phyloP scores from a whole-genome alignment of 2,797 vertebrate genomes.

The Erethizon dorsatum region DNA sequence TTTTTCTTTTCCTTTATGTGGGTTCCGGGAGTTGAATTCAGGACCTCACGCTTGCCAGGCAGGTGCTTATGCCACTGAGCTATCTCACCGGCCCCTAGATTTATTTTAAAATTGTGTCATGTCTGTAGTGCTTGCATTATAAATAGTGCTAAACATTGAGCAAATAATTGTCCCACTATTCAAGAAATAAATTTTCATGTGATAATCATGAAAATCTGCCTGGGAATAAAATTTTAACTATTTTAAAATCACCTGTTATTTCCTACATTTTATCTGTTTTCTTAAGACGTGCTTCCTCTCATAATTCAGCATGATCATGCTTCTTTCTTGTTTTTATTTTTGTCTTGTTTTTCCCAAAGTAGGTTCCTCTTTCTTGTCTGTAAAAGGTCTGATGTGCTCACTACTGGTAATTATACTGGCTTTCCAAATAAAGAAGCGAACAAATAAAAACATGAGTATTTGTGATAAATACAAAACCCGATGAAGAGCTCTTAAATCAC shows the following conservation, averaged over 20 bases:
- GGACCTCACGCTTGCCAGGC: no score
- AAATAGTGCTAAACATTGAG: background rate
- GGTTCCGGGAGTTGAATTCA: no score
- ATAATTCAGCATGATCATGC: background rate
- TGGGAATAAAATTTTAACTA: constrained; percentile 11
- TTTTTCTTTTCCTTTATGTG: no score
- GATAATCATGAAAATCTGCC: background rate
- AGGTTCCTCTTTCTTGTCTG: background rate
- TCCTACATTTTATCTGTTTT: background rate
- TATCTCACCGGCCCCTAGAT: no score
- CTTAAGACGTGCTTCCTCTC: constrained; percentile 5
- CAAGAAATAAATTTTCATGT: constrained; percentile 7
- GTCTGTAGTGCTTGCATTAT: background rate
- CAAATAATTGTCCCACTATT: constrained; percentile 5
- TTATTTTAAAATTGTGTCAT: background rate
- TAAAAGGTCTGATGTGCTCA: constrained; percentile 36
- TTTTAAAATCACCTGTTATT: constrained; percentile 36
- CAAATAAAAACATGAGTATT: constrained; percentile 18
- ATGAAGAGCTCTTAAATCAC: background rate
- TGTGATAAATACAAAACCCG: background rate
- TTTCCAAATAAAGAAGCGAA: background rate
- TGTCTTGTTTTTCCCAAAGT: background rate
- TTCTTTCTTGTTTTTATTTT: constrained; percentile 3
- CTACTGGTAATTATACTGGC: background rate
- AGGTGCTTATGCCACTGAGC: no score